phyloP scores from a whole-genome alignment of 2,797 vertebrate genomes.

The Tamandua tetradactyla region DNA sequence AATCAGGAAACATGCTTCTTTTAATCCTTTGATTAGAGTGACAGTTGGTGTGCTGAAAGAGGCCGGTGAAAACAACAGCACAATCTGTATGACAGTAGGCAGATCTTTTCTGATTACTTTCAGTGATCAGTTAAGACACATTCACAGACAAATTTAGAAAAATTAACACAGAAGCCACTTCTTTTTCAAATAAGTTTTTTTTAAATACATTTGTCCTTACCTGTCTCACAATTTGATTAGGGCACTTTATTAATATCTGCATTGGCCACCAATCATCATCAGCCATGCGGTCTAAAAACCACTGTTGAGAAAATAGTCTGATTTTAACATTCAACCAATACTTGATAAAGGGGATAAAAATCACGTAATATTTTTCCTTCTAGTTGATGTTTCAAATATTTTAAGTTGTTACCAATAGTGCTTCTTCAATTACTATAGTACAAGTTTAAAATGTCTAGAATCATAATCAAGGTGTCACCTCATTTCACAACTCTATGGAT shows the following conservation, averaged over 20 bases:
- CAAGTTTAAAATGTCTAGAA: constrained; percentile 15
- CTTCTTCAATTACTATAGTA: neutral
- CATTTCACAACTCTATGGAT: neutral
- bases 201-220: constrained; percentile 82
- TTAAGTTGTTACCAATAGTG: constrained; percentile 30
- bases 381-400: neutral
- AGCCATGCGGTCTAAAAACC: constrained; percentile 99
- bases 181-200: constrained; percentile 53
- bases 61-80: neutral
- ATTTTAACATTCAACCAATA: constrained; percentile 52
- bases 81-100: constrained; percentile 18
- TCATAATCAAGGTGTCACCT: neutral
- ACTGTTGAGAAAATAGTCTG: constrained; percentile 86
- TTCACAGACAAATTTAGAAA: constrained; percentile 6
- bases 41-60: neutral
- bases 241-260: constrained; percentile 99
- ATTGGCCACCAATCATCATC: constrained; percentile 99
- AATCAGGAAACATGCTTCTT: neutral
- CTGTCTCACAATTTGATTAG: constrained; percentile 99
- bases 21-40: neutral
- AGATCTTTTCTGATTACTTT: constrained; percentile 10
- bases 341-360: neutral
- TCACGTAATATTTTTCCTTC: neutral
- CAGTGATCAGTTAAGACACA: neutral
- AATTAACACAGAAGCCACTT: constrained; percentile 29